A percentile compares a stretch with the other conserved stretches of the same genome.
phyloP scores from a whole-genome alignment of 2,797 vertebrate genomes.

The Phoxinus dragarum region DNA sequence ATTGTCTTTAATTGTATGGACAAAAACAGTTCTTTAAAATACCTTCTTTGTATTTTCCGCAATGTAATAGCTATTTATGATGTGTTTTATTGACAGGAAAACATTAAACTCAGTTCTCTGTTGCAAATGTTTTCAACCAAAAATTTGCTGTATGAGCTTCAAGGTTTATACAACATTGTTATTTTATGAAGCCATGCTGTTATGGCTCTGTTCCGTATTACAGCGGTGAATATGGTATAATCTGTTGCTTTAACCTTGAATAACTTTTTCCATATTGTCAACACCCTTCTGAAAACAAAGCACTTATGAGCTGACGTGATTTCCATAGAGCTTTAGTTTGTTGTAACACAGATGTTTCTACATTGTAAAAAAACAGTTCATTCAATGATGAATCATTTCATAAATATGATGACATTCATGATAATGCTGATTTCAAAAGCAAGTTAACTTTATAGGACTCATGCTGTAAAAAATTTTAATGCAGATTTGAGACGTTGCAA shows the following conservation, averaged over 20 bases:
- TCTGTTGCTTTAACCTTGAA: conserved; percentile 67
- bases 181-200: conserved; percentile 31
- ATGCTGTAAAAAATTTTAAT: background rate
- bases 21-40: background rate
- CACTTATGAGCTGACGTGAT: conserved; percentile 13
- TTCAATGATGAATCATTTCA: background rate
- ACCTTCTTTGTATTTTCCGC: background rate
- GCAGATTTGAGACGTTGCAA: background rate
- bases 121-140: background rate
- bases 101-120: background rate
- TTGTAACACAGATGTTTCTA: conserved; percentile 17
- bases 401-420: conserved; percentile 6
- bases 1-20: background rate
- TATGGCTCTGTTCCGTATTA: conserved; percentile 1
- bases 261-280: conserved; percentile 64
- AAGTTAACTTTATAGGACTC: background rate
- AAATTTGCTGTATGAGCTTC: conserved; percentile 1
- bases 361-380: background rate
- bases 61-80: background rate
- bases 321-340: conserved; percentile 14
- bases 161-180: conserved; percentile 19
- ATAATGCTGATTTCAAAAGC: background rate
- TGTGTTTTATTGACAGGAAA: background rate
- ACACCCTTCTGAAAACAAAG: conserved; percentile 66
- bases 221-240: background rate